Evolutionary conservation across 2,113 vertebrate genomes (phyloP), one percentile per base, ranked within the genome.

Genomic region (Anguilla japonica): DNA sequence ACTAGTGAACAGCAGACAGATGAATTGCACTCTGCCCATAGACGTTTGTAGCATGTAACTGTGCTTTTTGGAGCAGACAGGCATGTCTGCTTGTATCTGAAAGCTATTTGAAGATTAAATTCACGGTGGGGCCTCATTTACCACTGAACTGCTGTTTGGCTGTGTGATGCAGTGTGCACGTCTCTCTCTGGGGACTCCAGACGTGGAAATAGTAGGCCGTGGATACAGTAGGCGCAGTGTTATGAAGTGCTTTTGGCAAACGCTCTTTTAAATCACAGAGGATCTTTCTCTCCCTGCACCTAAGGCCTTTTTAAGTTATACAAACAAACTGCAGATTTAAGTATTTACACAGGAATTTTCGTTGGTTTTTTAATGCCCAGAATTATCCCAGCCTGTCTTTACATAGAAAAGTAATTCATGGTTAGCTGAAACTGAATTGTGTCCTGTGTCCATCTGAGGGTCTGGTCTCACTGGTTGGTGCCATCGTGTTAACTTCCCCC

Each of bases 261-360:
- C 41, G 20, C 41, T 43, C n/a, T 79, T 34, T 34, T 79, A 53
- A 34, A 50, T 85, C 43, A 39, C 50, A 56, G 50, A 78, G 43
- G 84, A 79, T 50, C 15, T 79, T 83, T 56, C 34, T 43, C 7
- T 71, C 22, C 8, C 60, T 67, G 60, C 22, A 67, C 60, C 84
- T 39, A 29, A 40, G 84, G 67, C 46, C 71, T 79, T 81, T 85
- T 16, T 34, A 39, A 85, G 71, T 85, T 50, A 50, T 85, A 34
- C 71, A 79, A 83, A 78, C 71, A 79, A 83, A 78, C 15, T 85
- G 53, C 29, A 39, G 16, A 79, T 75, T 79, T 78, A 9, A 53
- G 7, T 79, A 85, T 79, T 85, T 85, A 85, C 22, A 81, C 34
- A 81, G 2, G n/a, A 81, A 26, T 22, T 26, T 79, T 85, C n/a